Percentiles rank a stretch among this genome's conserved stretches.
phyloP scores from a whole-genome alignment of 2,113 vertebrate species.

The Eclectus roratus region DNA sequence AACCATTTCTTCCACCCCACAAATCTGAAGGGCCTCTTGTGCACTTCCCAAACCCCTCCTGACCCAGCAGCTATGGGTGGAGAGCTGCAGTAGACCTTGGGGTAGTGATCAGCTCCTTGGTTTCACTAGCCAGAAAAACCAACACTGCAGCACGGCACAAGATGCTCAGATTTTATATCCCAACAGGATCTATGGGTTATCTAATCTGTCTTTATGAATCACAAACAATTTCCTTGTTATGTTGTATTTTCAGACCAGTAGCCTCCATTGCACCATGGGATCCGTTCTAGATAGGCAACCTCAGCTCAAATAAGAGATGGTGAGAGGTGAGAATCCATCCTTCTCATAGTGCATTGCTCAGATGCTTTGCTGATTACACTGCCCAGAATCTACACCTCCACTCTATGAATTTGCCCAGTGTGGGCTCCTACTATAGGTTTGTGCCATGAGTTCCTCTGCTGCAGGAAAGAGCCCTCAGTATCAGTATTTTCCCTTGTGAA shows the following conservation, averaged over 20 bases:
- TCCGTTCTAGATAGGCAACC: not conserved
- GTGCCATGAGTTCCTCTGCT: not conserved
- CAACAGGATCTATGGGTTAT: no score
- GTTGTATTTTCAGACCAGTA: not conserved
- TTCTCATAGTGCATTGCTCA: rapidly evolving
- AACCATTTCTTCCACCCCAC: rapidly evolving
- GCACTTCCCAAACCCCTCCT: not conserved
- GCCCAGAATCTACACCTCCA: not conserved
- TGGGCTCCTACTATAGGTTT: not conserved
- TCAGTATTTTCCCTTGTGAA: not conserved
- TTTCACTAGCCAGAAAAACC: not conserved
- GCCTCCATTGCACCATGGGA: not conserved
- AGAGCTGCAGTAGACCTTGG: not conserved
- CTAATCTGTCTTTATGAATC: not conserved
- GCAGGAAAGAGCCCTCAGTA: not conserved
- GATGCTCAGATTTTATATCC: not conserved
- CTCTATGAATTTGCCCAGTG: not conserved
- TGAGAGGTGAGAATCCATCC: not conserved
- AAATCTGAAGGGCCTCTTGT: not conserved
- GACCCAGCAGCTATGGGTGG: not conserved
- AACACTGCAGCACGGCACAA: no score
- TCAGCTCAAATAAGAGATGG: rapidly evolving
- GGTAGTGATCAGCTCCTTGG: not conserved
- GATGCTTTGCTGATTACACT: not conserved
- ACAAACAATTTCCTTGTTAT: not conserved